Evolutionary conservation across 2,797 vertebrate species (phyloP).

Genomic region (Parambassis ranga): DNA sequence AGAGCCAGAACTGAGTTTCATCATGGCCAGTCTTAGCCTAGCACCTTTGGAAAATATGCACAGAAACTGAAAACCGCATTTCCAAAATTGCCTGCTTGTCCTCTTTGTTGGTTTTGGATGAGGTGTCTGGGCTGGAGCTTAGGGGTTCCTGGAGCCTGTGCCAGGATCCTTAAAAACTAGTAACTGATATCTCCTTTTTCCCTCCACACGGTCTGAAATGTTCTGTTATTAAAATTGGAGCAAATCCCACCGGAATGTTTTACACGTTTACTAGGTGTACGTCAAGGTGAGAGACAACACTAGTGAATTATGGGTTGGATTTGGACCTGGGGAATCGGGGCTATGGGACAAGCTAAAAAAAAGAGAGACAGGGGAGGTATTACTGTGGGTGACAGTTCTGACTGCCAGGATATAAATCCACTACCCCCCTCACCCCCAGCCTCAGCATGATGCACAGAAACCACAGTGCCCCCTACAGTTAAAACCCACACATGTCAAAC

Average conservation of each 20-base stretch:
- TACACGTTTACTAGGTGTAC: conserved; percentile 83
- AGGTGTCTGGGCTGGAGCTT: conserved; percentile 56
- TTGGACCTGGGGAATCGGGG: conserved; percentile 71
- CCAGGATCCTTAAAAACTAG: conserved; percentile 80
- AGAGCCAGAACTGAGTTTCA: conserved; percentile 71
- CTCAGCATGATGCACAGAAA: conserved; percentile 65
- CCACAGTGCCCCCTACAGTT: conserved; percentile 78
- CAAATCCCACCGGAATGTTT: conserved; percentile 80
- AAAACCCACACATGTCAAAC: conserved; percentile 75
- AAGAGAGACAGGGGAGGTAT: conserved; percentile 47
- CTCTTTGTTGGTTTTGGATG: conserved; percentile 82
- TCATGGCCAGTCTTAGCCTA: conserved; percentile 58
- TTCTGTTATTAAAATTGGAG: conserved; percentile 81
- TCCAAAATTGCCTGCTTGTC: conserved; percentile 75
- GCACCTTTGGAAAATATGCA: conserved; percentile 75
- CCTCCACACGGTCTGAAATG: conserved; percentile 60
- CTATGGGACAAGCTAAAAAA: conserved; percentile 36
- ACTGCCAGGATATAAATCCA: conserved; percentile 67
- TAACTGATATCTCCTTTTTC: conserved; percentile 77
- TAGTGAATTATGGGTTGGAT: conserved; percentile 78
- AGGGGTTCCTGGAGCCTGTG: conserved; percentile 67
- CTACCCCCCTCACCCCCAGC: not conserved
- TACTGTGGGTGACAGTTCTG: conserved; percentile 65
- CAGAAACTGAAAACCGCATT: conserved; percentile 79
- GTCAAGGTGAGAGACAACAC: conserved; percentile 84